Base-by-base conservation (phyloP, 2,888 invertebrate genomes). In the Pterostichus madidus region DNA sequence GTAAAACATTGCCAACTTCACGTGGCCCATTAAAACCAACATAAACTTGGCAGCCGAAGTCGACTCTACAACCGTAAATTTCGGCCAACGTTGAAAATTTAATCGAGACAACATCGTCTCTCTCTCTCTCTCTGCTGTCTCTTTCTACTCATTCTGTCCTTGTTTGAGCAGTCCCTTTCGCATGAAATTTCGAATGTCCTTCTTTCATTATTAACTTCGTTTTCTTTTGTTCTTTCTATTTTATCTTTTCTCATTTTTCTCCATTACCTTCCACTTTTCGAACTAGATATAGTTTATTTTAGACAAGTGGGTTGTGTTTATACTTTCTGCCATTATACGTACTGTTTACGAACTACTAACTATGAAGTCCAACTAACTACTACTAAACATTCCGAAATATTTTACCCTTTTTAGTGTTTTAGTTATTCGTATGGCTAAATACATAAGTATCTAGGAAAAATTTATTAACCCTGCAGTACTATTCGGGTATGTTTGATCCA, bases 1-100 rank as follows among this genome's bases (percentile, higher is more conserved):
- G 59, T 78, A 78, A 78, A 78, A 59, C 78, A 78, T 10, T 10
- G 56, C 31, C 56, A 73, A 15, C 59, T 78, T 61, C 56, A 59
- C 59, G 80, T 44, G 17, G 53, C 49, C 52, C 39, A 80, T 80
- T 80, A 80, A 61, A 68, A 32, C 68, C 68, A 32, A 52, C 68
- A 80, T 80, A 80, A 80, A 80, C 80, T 80, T 35, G 24, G 52
- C 59, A 52, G 68, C 53, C 8, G 75, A 49, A 24, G 7, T 59
- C 59, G 13, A 64, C 31, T 64, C 15, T 35, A 68, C 80, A 53
- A 49, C 53, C 77, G 56, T 56, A 77, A 53, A 56, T 56, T 49
- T 68, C 46, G 46, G 32, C 64, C 32, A 32, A 32, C 35, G 68
- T 17, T 71, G 44, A 78, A 59, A 77, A 56, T 77, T 77, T 77